Evolutionary conservation across 2,797 vertebrate species (phyloP).

Genomic region (Loriculus beryllinus): DNA sequence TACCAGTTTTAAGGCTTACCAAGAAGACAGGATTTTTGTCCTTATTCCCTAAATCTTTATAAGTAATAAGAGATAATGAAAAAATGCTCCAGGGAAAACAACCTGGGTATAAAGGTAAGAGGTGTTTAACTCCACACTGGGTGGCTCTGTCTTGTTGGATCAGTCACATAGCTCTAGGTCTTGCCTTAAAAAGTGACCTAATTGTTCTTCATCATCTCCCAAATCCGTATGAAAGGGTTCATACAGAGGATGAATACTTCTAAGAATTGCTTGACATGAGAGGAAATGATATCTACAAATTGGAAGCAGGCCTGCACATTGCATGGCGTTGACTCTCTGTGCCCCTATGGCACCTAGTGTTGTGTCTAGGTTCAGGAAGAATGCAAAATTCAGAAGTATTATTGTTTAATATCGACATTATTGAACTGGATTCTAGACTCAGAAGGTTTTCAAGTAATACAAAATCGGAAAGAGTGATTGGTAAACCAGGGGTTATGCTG

Average conservation of each 20-base stretch:
- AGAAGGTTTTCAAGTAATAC: neutral
- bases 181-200: neutral
- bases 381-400: neutral
- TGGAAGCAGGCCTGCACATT: neutral
- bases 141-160: neutral
- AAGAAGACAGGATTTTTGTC: slow-evolving; percentile 1
- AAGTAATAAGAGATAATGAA: slow-evolving; percentile 27
- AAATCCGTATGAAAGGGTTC: neutral
- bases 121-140: neutral
- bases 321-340: neutral
- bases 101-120: neutral
- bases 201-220: neutral
- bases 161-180: neutral
- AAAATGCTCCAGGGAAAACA: neutral
- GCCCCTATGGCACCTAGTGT: neutral
- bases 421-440: neutral
- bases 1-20: slow-evolving; percentile 10
- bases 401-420: neutral
- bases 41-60: slow-evolving; percentile 13
- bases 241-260: neutral
- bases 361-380: neutral
- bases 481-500: neutral
- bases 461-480: neutral
- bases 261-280: neutral
- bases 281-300: neutral